A percentile compares a stretch with the other conserved stretches of the same genome.
Conservation (phyloP, 2,888 invertebrate genomes). For the Lasioglossum villosulum region DNA sequence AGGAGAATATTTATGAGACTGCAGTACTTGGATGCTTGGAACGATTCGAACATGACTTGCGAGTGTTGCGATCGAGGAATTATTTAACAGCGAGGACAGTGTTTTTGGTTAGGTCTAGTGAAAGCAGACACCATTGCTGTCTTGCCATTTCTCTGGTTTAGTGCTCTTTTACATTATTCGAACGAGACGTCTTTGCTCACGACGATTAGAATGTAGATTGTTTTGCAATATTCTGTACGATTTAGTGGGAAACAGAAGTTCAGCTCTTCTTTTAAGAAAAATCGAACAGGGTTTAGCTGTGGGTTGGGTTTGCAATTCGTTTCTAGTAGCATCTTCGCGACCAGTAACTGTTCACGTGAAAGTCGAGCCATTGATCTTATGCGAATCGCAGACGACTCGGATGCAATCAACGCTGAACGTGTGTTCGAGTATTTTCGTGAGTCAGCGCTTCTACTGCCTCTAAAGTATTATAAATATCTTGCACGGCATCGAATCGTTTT, state of each 20-base stretch:
- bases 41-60: not conserved
- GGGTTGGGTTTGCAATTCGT: not conserved
- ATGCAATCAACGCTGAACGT: not conserved
- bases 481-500: not conserved
- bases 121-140: too few relatives aligned
- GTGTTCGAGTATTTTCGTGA: constrained; percentile 1
- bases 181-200: too few relatives aligned
- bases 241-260: not conserved
- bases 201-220: too few relatives aligned
- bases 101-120: not conserved
- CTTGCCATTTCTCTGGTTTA: not conserved
- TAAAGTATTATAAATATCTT: not conserved
- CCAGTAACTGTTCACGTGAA: not conserved
- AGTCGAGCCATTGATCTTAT: not conserved
- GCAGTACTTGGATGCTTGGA: not conserved
- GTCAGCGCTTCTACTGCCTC: not conserved
- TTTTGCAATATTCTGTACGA: too few relatives aligned
- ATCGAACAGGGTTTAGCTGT: not conserved
- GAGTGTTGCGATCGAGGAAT: not conserved
- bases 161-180: not conserved
- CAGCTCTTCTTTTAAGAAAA: not conserved
- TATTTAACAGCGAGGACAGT: not conserved
- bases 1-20: constrained; percentile 20
- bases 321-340: not conserved
- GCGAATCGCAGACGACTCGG: not conserved